phyloP scores from a whole-genome alignment of 2,797 vertebrate species.

The Acestrorhynchus altus region DNA sequence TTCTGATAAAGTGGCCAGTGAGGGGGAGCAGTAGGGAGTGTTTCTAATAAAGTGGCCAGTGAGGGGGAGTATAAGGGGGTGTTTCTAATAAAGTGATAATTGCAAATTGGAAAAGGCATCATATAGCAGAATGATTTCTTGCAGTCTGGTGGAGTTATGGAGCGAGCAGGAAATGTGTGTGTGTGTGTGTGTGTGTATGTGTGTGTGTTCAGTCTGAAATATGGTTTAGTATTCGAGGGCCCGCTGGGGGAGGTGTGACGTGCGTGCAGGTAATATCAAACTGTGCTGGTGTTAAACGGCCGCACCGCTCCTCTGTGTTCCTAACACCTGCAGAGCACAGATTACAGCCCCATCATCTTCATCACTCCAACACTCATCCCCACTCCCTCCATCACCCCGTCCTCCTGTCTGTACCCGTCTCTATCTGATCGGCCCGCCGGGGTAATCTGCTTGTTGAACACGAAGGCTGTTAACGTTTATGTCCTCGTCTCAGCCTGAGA shows the following conservation, averaged over 20 bases:
- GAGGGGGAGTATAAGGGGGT: too few species aligned
- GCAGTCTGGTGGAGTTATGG: too few species aligned
- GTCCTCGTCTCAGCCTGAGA: background rate
- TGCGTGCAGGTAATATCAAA: constrained; percentile 11
- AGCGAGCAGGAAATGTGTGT: too few species aligned
- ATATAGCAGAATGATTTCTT: too few species aligned
- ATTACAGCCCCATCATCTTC: constrained; percentile 28
- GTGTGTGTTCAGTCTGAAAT: background rate
- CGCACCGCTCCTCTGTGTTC: background rate
- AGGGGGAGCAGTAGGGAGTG: too few species aligned
- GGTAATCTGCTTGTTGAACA: background rate
- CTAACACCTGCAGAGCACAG: constrained; percentile 32
- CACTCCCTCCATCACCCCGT: background rate
- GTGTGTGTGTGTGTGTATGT: background rate
- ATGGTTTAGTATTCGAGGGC: background rate
- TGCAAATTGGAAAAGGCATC: too few species aligned
- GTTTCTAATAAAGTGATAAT: too few species aligned
- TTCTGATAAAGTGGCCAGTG: too few species aligned
- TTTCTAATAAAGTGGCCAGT: too few species aligned
- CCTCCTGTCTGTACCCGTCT: background rate
- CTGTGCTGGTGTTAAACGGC: background rate
- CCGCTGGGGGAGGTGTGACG: background rate
- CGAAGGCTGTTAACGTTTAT: background rate
- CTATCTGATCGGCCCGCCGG: background rate
- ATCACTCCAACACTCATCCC: constrained; percentile 7